Evolutionary conservation across 2,888 invertebrate genomes (phyloP), one percentile per base, ranked within the genome.

Genomic region (Polydrusus pterygomalis): DNA sequence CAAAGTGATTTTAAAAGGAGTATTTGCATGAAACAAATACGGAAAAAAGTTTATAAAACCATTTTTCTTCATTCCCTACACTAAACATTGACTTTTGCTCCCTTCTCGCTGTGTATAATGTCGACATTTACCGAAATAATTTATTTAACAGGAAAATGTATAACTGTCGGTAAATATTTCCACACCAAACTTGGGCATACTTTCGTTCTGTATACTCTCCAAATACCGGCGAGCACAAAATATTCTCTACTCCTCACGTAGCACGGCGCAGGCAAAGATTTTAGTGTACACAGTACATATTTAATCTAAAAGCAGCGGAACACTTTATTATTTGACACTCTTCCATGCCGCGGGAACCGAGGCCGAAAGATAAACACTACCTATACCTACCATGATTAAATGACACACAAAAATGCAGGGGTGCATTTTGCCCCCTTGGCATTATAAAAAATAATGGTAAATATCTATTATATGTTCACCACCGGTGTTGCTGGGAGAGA

Each of bases 111-210:
- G 85, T 84, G 84, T 85, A 86, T 87, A 86, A 86, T 85, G 85
- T 86, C 86, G 86, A 86, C 87, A 87, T 87, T 87, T 87, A 87
- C 87, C 86, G 87, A 87, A 87, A 87, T 87, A 87, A 87, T 87
- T 87, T 87, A 87, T 87, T 87, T 87, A 87, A 86, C 87, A 87
- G 86, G 87, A 87, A 87, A 87, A 87, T 87, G 87, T 87, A 87
- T 87, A 87, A 87, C 87, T 87, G 87, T 87, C 87, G 86, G 87
- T 86, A 87, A 87, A 87, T 87, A 87, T 87, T 87, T 85, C 87
- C 86, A 85, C 84, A 86, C 86, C 86, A 87, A 87, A 87, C 87
- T 86, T 74, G 80, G 84, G 86, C 85, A 86, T 87, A 87, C 86
- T 87, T 87, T 86, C 86, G 85, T 86, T 86, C 83, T 86, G 86